Evolutionary conservation across 2,797 vertebrate species (phyloP), one percentile per base, ranked within the genome.

Genomic region (Megaceryle alcyon): DNA sequence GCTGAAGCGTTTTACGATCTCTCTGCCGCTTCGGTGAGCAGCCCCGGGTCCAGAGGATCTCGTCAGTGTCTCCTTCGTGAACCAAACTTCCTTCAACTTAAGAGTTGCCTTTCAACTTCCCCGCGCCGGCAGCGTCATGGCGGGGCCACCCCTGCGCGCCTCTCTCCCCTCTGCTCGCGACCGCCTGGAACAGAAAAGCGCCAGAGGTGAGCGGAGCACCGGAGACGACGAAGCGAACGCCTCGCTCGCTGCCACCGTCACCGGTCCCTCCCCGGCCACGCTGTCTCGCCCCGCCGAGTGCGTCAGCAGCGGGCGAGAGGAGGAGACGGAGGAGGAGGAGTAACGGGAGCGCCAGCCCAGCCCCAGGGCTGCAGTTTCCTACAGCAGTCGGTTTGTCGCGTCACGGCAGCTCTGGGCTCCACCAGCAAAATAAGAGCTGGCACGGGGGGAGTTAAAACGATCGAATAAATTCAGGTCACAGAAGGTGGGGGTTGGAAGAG

Each of bases 181-280:
- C 66, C 9, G 5, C 76, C 95, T 57, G 84, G 51, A 7, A 70
- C 65, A 77, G 46, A 35, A 28, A 41, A 37, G 2, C 23, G 1
- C 2, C 5, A 57, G 51, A 73, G 60, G 51, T 44, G 81, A 96
- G 60, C 3, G 4, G 18, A 4, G 53, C 23, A 12, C 6, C 6
- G 0, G 31, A 8, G 75, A 56, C 4, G 2, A 59, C 2, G 7
- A 12, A 37, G 63, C 3, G 1, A 20, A 21, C 0, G 23, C 37
- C 33, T 20, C 15, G 17, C 4, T 39, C 1, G 23, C 37, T 5
- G 28, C n/a, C 7, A 10, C n/a, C 6, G 43, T 57, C 5, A 12
- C 21, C 7, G 31, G 71, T 80, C 64, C 78, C 59, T 28, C 44
- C 53, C 25, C 4, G 35, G 69, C 88, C 80, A 29, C 28, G 25